Conservation (phyloP, 2,797 vertebrate species). For the Myiotriccus ornatus region DNA sequence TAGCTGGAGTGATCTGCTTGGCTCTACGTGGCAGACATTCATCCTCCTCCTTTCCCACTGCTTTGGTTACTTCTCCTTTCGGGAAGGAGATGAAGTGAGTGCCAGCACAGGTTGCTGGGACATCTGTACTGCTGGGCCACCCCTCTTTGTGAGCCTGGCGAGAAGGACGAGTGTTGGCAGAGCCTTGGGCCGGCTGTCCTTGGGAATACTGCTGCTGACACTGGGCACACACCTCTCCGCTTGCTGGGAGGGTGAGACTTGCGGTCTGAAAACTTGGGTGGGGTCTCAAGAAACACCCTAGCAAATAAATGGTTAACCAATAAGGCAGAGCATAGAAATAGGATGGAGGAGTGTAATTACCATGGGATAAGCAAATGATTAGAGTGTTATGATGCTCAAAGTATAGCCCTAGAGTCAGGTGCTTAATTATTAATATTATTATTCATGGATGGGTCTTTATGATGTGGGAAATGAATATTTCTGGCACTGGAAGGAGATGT, state of each 20-base stretch:
- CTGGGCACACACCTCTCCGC: not conserved
- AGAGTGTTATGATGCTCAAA: slow-evolving; percentile 67
- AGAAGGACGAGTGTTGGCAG: not conserved
- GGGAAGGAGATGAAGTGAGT: not conserved
- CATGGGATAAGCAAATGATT: slow-evolving; percentile 66
- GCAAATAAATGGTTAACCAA: slow-evolving; percentile 61
- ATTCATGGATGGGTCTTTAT: slow-evolving; percentile 68
- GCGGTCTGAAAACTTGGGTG: not conserved
- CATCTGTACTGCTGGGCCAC: not conserved
- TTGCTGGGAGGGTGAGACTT: not conserved
- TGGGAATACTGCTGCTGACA: not conserved
- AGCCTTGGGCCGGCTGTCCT: not conserved
- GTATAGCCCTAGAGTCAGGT: slow-evolving; percentile 54
- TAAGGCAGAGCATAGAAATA: slow-evolving; percentile 17
- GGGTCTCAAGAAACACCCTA: not conserved
- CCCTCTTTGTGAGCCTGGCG: not conserved
- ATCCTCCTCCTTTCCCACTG: not conserved
- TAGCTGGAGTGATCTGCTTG: not conserved
- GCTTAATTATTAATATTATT: slow-evolving; percentile 72
- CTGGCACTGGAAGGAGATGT: slow-evolving; percentile 52
- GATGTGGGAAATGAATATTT: slow-evolving; percentile 65
- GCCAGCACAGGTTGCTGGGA: not conserved
- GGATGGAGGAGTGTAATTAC: slow-evolving; percentile 57
- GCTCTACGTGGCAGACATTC: not conserved
- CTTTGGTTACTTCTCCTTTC: not conserved